Evolutionary conservation across 2,888 invertebrate genomes (phyloP).

Genomic region (Ferrisia virgata): DNA sequence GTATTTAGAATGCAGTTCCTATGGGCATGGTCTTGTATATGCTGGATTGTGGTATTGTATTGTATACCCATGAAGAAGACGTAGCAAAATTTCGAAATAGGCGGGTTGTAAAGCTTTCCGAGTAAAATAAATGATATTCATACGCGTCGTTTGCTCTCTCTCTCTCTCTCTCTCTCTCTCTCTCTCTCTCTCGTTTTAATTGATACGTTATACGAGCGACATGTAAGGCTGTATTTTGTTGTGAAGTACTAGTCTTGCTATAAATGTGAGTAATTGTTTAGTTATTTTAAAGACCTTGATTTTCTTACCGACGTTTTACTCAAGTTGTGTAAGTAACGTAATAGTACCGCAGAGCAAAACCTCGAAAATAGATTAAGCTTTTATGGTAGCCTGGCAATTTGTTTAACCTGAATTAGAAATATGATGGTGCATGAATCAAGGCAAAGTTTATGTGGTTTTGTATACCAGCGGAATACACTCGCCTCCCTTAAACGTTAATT

Average conservation of each 20-base stretch:
- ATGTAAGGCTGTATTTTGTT: not conserved
- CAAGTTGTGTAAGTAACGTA: not conserved
- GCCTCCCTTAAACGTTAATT: not conserved
- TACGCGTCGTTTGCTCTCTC: not conserved
- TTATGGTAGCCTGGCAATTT: not conserved
- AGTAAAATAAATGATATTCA: slow-evolving; percentile 1
- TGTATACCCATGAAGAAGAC: not conserved
- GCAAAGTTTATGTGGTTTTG: not conserved
- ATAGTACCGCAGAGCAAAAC: not conserved
- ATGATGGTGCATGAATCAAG: not conserved
- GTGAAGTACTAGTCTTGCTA: not conserved
- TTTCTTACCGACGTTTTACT: slow-evolving; percentile 1
- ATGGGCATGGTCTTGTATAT: no score
- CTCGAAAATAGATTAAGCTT: slow-evolving; percentile 9
- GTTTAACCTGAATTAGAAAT: not conserved
- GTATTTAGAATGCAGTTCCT: no score
- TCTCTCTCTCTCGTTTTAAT: not conserved
- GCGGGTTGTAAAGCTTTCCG: not conserved
- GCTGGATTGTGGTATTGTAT: no score
- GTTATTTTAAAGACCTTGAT: slow-evolving; percentile 4
- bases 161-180: no score
- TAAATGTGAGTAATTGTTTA: not conserved
- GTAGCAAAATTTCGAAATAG: not conserved
- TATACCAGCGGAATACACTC: not conserved
- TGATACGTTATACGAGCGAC: slow-evolving; percentile 3